Evolutionary conservation across 2,888 invertebrate genomes (phyloP), one percentile per base, ranked within the genome.

Genomic region (Hoplodrina blanda): DNA sequence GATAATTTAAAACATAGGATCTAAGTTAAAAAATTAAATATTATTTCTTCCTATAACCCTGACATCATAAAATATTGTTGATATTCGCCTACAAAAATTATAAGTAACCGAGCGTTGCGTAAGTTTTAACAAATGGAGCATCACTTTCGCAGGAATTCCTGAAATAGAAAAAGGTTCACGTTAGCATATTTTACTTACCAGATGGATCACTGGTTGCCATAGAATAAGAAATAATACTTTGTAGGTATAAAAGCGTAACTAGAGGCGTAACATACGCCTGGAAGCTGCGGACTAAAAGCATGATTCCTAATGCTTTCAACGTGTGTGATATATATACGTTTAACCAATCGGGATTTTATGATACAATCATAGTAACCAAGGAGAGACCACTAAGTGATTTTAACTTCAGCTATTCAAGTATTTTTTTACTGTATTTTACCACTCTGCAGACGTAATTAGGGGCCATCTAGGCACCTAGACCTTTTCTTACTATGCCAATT

Each of bases 111-210:
- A 98, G 97, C 88, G 98, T 98, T 93, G 98, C 98, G 94, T 98
- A 98, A 91, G 98, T 98, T 97, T 98, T 98, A 96, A 98, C 98
- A 96, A 98, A 98, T 92, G 98, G 98, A 93, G 98, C 97, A 95
- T 98, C 98, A 96, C 97, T 97, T 95, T 97, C 97, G 96, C 98
- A 98, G 94, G 97, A 97, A 95, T 98, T 98, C 96, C 98, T 98
- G 97, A 87, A 97, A 97, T 95, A 92, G 73, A 90, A 95, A 85
- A 62, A 69, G 33, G 50, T 61, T 15, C 54, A 25, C 11, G 37
- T 82, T 80, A 80, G 56, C 62, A 50, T 17, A 37, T 19, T 15
- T 19, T 0, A 50, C 73, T 76, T 76, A 50, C 57, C 73, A 46
- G 65, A 41, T 6, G 50, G 17, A 25, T 5, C 44, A 44, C 41